These are phyloP conservation scores for Grapholita molesta DNA, from an alignment of 1,140 invertebrate species.

Conservation along the genomic window DNA sequence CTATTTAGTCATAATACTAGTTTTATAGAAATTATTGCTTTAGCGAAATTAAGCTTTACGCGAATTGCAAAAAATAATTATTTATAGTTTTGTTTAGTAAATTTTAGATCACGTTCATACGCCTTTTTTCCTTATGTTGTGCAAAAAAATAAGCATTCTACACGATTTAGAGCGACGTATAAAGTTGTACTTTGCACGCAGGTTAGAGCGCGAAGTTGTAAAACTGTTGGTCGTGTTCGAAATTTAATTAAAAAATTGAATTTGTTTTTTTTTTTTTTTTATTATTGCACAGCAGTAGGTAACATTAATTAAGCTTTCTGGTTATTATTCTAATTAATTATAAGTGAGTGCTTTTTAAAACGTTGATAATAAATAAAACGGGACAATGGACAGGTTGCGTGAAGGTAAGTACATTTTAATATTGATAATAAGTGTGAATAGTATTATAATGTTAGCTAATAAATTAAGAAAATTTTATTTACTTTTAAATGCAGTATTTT, in stretches of 20 bases:
- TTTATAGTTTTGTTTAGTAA: too few relatives aligned
- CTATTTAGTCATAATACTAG: too few relatives aligned
- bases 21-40: constrained; percentile 3
- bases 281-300: too few relatives aligned
- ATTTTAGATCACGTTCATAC: too few relatives aligned
- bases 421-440: not conserved
- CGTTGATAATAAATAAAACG: not conserved
- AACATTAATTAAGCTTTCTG: not conserved
- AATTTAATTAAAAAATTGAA: too few relatives aligned
- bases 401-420: not conserved
- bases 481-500: not conserved
- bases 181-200: not conserved
- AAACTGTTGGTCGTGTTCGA: not conserved
- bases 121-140: constrained; percentile 13
- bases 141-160: too few relatives aligned
- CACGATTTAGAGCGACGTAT: not conserved
- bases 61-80: too few relatives aligned
- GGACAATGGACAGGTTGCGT: not conserved
- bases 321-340: too few relatives aligned
- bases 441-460: not conserved
- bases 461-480: not conserved
- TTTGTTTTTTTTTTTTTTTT: too few relatives aligned
- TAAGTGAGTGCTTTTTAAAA: too few relatives aligned
- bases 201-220: not conserved
- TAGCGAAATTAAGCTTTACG: not conserved